phyloP scores from a whole-genome alignment of 2,888 invertebrate species.

The Cephus pygmeus region DNA sequence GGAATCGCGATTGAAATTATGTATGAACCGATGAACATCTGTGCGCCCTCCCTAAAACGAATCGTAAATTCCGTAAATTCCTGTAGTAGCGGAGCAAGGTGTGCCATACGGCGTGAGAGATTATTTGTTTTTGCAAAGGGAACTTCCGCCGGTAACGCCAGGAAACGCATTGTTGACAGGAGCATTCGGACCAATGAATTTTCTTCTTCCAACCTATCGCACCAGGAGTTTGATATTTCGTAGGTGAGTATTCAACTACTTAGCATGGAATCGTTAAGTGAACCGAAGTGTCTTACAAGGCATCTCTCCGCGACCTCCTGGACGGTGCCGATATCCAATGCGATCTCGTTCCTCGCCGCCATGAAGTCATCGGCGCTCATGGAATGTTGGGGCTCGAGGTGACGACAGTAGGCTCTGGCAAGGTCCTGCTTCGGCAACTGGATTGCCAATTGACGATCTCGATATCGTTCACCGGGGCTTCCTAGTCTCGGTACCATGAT shows the following conservation, averaged over 20 bases:
- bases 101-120: not conserved
- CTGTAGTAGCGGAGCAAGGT: not conserved
- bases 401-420: slow-evolving; percentile 87
- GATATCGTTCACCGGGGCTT: slow-evolving; percentile 82
- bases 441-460: slow-evolving; percentile 84
- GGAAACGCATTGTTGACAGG: not conserved
- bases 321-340: slow-evolving; percentile 87
- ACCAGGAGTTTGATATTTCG: too few species aligned
- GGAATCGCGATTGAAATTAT: too few species aligned
- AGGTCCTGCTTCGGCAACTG: slow-evolving; percentile 97
- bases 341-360: slow-evolving; percentile 92
- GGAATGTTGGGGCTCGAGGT: slow-evolving; percentile 81
- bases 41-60: not conserved
- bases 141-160: not conserved
- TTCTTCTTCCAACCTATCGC: too few species aligned
- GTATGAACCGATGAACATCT: too few species aligned
- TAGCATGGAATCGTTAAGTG: too few species aligned
- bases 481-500: slow-evolving; percentile 76
- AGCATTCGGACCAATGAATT: not conserved
- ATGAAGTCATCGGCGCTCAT: slow-evolving; percentile 94
- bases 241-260: too few species aligned
- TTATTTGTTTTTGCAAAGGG: not conserved
- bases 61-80: not conserved
- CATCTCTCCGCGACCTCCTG: slow-evolving; percentile 57
- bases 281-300: slow-evolving; percentile 42